Evolutionary conservation across 2,797 vertebrate species (phyloP), one percentile per base, ranked within the genome.

Genomic region (Pipistrellus pygmaeus): DNA sequence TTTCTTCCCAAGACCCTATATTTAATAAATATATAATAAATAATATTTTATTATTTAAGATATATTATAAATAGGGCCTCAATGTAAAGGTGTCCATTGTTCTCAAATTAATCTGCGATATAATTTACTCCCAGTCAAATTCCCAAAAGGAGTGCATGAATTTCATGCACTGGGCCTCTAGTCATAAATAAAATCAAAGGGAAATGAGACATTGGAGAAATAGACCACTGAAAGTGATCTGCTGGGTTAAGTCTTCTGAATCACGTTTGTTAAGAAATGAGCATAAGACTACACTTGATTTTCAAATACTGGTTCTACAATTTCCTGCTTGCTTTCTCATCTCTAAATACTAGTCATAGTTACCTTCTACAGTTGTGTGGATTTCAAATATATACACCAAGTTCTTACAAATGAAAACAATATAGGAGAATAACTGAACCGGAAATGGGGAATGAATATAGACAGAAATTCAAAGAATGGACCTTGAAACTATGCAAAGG

Each of bases 201-300:
- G 21, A 60, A 44, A 51, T 2, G 20, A 69, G 60, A 71, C 17
- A 0, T 11, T 46, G 17, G 20, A 51, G 18, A 41, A 3, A 17
- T 0, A 17, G 1, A 8, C 4, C 7, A 6, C 23, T 2, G n/a
- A 53, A 30, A 25, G 27, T 4, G 27, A 57, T 1, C 76, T 20
- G 6, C 32, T 2, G 3, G 14, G 14, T 1, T 55, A 48, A 18
- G 7, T 25, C 21, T 76, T 44, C 53, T 5, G 14, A 32, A 11
- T 21, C 0, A 9, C 0, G 9, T 3, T 17, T 4, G 3, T 51
- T 62, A 21, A 38, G 78, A 73, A 48, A 3, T 1, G 38, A 23
- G 21, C 55, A 18, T 60, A 32, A 5, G 53, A 15, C 4, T 0
- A 5, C 1, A 8, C 23, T 53, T 18, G 35, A 20, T 35, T 83